Base-by-base conservation (phyloP, 2,797 vertebrate genomes). In the Prionace glauca region DNA sequence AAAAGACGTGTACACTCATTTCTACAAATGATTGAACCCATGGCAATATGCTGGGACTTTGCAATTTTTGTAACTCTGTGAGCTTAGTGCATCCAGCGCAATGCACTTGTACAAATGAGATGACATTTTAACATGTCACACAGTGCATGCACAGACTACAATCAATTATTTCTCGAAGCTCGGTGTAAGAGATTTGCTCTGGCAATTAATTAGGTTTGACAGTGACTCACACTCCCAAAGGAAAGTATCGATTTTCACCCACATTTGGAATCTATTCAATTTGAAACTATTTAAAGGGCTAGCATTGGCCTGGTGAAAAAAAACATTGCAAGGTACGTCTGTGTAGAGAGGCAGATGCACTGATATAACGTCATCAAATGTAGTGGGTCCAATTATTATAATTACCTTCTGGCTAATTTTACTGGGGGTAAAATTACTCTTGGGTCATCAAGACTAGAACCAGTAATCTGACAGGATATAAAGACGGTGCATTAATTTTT, bases 11-110 rank as follows among this genome's bases (percentile, higher is more conserved):
- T 9, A 67, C n/a, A 67, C n/a, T 67, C 90, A 91, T n/a, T 2
- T 67, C n/a, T 24, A 22, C 62, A 69, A 41, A 92, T 41, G 20
- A 41, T 18, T 9, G 32, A 67, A 10, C n/a, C 22, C 67, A 16
- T 12, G 65, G 8, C 90, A 24, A 24, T 67, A n/a, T 41, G 90
- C 36, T 36, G 10, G 62, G n/a, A 7, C 60, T 5, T 32, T 3
- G 62, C n/a, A n/a, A 92, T 92, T 92, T 92, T 36, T 65, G 24
- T 41, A 92, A 69, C 67, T 36, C 62, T 92, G n/a, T 92, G 62
- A 24, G n/a, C 18, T 69, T 92, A 41, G 36, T 92, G 90, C 36
- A 24, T 92, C 41, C 62, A 41, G n/a, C 65, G 12, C n/a, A 69
- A 41, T 92, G 62, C 8, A 26, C 36, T 24, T 92, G 90, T 92